Conservation (phyloP, 2,888 invertebrate genomes). For the Lepidochrysops patricia region DNA sequence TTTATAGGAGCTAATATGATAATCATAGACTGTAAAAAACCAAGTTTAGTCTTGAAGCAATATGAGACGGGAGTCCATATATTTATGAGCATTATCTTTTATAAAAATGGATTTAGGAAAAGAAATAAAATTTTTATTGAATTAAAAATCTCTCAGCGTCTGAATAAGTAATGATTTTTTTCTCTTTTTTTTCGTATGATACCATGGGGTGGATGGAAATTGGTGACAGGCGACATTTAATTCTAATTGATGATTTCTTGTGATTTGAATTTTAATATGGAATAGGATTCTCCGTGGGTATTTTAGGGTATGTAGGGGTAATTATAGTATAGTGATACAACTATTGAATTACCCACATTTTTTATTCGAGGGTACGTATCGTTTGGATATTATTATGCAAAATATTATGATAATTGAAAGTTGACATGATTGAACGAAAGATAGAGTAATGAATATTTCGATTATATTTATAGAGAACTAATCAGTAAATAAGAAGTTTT, state of each 20-base stretch:
- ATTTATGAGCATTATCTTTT: no score
- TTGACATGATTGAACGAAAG: not conserved
- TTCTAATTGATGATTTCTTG: slow-evolving; percentile 27
- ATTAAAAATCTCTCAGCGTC: slow-evolving; percentile 23
- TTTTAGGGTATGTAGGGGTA: not conserved
- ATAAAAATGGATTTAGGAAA: not conserved
- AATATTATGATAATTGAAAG: not conserved
- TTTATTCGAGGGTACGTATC: not conserved
- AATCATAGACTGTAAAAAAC: no score
- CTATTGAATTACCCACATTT: not conserved
- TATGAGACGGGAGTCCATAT: no score
- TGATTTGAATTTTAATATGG: slow-evolving; percentile 23
- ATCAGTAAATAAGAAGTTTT: no score
- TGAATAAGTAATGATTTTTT: slow-evolving; percentile 29
- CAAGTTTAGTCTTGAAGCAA: no score
- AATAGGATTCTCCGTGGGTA: slow-evolving; percentile 7
- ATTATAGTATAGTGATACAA: not conserved
- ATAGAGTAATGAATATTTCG: no score
- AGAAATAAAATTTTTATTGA: not conserved
- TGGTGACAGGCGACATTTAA: slow-evolving; percentile 24
- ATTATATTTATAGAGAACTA: no score
- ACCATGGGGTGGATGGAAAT: slow-evolving; percentile 25
- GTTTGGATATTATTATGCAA: not conserved
- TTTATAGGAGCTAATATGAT: no score
- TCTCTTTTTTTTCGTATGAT: slow-evolving; percentile 25